phyloP scores from a whole-genome alignment of 64 coral and sea anemone species.

The Dendrophyllia cribrosa region DNA sequence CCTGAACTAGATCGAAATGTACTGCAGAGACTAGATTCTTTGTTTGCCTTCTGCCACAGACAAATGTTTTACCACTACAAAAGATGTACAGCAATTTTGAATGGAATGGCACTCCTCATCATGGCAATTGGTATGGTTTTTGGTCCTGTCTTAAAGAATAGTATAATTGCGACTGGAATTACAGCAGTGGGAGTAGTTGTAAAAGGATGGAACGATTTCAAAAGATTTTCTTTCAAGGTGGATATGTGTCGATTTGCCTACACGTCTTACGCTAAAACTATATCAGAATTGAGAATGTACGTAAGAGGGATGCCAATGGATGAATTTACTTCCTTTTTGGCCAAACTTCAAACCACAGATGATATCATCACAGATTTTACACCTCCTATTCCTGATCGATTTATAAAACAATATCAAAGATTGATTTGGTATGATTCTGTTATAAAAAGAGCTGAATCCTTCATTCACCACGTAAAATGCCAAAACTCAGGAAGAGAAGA shows the following conservation, averaged over 20 bases:
- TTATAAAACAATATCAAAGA: no score
- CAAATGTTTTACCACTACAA: not conserved
- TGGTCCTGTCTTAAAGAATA: no score
- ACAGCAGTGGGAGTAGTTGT: no score
- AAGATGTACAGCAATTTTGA: not conserved
- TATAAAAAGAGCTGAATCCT: not conserved
- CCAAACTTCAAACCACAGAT: slow-evolving; percentile 53
- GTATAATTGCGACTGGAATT: no score
- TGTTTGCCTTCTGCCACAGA: not conserved
- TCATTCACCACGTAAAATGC: no score
- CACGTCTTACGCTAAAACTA: not conserved
- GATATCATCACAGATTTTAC: slow-evolving; percentile 33
- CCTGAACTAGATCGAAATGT: not conserved
- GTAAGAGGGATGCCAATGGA: not conserved
- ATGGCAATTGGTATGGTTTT: no score
- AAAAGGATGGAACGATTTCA: not conserved
- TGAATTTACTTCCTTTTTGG: no score
- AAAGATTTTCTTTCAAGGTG: slow-evolving; percentile 12
- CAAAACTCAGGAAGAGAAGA: no score
- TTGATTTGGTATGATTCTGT: no score
- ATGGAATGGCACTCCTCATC: not conserved
- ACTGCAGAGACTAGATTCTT: not conserved
- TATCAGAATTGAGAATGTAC: not conserved
- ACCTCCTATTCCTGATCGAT: slow-evolving; percentile 9
- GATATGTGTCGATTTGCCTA: slow-evolving; percentile 59